Evolutionary conservation across 2,797 vertebrate species (phyloP).

Genomic region (Myotis daubentonii): DNA sequence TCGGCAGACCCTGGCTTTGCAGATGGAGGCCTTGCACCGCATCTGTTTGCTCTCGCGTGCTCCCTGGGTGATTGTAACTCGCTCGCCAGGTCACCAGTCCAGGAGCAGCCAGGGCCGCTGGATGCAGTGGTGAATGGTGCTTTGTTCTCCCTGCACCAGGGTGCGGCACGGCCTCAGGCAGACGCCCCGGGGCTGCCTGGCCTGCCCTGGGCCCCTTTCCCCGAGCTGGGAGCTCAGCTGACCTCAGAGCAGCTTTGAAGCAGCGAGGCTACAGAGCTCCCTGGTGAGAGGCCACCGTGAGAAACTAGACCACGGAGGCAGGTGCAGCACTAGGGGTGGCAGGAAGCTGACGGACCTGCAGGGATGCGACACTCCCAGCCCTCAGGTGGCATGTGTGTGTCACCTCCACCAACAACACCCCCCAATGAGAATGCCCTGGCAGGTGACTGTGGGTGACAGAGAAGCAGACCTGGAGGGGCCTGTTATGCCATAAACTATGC

Average conservation of each 20-base stretch:
- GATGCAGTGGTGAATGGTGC: rapidly evolving
- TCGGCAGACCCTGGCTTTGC: rapidly evolving
- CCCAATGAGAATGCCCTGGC: rapidly evolving
- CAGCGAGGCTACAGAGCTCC: not conserved
- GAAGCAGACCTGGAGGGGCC: not conserved
- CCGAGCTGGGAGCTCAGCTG: not conserved
- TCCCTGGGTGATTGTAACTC: not conserved
- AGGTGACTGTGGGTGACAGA: not conserved
- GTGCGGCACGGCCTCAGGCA: rapidly evolving
- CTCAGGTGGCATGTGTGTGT: rapidly evolving
- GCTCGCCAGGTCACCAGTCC: not conserved
- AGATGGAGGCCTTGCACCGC: not conserved
- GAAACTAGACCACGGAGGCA: not conserved
- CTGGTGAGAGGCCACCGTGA: rapidly evolving
- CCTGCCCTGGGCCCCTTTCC: not conserved
- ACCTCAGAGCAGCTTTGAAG: not conserved
- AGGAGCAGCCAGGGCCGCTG: not conserved
- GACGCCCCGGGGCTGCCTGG: not conserved
- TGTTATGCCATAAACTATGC: not conserved
- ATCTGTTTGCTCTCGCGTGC: rapidly evolving
- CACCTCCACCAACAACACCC: no score
- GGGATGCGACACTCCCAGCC: rapidly evolving
- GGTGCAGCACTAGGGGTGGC: no score
- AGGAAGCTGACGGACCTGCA: not conserved
- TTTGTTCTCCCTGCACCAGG: not conserved